Conservation (phyloP, 2,888 invertebrate species). For the Eupithecia vulgata region DNA sequence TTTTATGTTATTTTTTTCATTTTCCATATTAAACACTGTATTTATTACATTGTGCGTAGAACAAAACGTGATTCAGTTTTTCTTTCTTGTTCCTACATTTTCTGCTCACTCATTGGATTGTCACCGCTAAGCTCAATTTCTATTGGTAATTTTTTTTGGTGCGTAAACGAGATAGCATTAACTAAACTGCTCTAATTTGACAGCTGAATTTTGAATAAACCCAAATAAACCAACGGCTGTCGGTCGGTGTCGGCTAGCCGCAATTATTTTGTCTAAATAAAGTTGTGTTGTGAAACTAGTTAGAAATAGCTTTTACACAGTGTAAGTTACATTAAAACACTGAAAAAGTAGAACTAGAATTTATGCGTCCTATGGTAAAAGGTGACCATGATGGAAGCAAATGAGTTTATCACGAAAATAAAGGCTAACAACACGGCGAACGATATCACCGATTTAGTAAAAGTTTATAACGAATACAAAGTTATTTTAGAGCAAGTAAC, state of each 20-base stretch:
- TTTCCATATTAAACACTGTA: no score
- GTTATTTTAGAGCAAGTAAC: slow-evolving; percentile 55
- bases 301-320: not conserved
- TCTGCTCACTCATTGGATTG: not conserved
- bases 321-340: not conserved
- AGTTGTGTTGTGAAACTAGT: not conserved
- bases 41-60: no score
- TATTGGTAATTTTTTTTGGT: not conserved
- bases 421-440: slow-evolving; percentile 63
- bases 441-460: slow-evolving; percentile 57
- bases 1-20: no score
- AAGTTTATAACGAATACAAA: slow-evolving; percentile 58
- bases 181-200: not conserved
- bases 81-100: not conserved
- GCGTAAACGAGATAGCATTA: not conserved
- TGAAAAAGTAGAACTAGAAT: not conserved
- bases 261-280: not conserved
- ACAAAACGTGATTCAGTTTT: not conserved
- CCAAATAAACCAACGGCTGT: not conserved
- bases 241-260: not conserved
- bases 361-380: slow-evolving; percentile 9
- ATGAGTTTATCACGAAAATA: slow-evolving; percentile 64
- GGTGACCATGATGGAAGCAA: slow-evolving; percentile 61
- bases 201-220: not conserved
- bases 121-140: not conserved